A percentile compares a stretch with the other conserved stretches of the same genome.
Conservation (phyloP, 2,888 invertebrate genomes). For the Scaptomyza flava region DNA sequence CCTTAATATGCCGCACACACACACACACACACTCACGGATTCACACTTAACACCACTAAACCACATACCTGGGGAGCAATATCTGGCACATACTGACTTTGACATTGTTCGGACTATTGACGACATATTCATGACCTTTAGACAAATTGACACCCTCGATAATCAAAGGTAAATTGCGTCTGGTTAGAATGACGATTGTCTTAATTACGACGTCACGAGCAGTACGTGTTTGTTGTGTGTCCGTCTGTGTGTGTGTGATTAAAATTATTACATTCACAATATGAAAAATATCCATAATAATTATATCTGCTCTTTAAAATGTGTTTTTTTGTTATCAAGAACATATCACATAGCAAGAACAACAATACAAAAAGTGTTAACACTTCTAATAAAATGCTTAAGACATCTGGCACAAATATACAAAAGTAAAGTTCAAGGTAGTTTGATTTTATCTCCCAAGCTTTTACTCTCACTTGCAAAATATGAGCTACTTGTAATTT, state of each 20-base stretch:
- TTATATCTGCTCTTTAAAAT: not conserved
- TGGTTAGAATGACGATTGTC: constrained; percentile 21
- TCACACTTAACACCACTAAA: not conserved
- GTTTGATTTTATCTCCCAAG: not conserved
- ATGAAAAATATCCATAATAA: constrained; percentile 8
- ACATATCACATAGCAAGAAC: constrained; percentile 1
- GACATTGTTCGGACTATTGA: constrained; percentile 69
- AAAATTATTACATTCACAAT: constrained; percentile 8
- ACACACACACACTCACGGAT: not conserved
- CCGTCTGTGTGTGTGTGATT: not conserved
- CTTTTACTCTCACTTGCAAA: constrained; percentile 6
- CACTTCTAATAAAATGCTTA: constrained; percentile 57
- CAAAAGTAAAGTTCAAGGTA: not conserved
- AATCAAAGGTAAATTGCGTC: constrained; percentile 63
- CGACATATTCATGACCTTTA: constrained; percentile 67
- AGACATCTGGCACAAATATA: constrained; percentile 22
- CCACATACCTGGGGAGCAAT: constrained; percentile 7
- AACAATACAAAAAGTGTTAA: constrained; percentile 39
- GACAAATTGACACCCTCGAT: constrained; percentile 77
- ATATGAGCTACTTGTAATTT: constrained; percentile 44
- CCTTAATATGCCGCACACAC: constrained; percentile 31
- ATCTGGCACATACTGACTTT: constrained; percentile 19
- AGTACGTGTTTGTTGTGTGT: constrained; percentile 1
- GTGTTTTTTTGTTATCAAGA: not conserved
- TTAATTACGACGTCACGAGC: constrained; percentile 38